These are phyloP conservation scores for Hyphantria cunea DNA, from an alignment of 1,140 invertebrate genomes.

Conservation along the genomic window DNA sequence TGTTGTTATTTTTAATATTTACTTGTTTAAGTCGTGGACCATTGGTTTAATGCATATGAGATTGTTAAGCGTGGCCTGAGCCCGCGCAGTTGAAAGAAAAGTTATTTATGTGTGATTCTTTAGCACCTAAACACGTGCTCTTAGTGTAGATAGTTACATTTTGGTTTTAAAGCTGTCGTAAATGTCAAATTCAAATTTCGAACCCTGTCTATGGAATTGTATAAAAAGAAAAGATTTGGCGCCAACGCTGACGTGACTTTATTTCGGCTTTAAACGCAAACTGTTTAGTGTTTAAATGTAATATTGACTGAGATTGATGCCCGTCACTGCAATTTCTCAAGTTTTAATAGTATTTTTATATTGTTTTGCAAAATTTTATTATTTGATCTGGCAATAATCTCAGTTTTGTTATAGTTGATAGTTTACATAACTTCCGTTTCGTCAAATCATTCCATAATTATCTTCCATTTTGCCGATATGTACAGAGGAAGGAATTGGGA, in stretches of 20 bases:
- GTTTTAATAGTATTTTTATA: constrained; percentile 28
- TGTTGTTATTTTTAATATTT: constrained; percentile 71
- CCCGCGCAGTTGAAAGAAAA: constrained; percentile 51
- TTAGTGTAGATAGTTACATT: constrained; percentile 52
- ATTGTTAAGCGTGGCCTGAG: constrained; percentile 50
- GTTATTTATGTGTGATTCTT: constrained; percentile 80
- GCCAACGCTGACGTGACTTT: not conserved
- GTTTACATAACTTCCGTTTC: constrained; percentile 47
- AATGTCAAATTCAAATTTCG: constrained; percentile 1
- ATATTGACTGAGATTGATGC: constrained; percentile 47
- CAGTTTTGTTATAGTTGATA: constrained; percentile 27
- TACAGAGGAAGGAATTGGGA: constrained; percentile 16
- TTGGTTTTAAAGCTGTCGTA: constrained; percentile 42
- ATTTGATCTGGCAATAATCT: constrained; percentile 30
- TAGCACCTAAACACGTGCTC: constrained; percentile 53
- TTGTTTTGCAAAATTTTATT: constrained; percentile 22
- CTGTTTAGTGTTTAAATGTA: constrained; percentile 28
- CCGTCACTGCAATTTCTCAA: constrained; percentile 27
- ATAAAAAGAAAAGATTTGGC: no score
- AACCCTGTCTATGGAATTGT: no score
- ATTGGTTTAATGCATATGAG: constrained; percentile 65
- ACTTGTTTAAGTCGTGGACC: constrained; percentile 65
- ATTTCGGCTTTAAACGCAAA: constrained; percentile 28
- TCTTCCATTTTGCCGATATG: constrained; percentile 45
- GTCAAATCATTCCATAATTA: constrained; percentile 56